Conservation (phyloP, 1,140 invertebrate genomes). For the Drosophila novamexicana region DNA sequence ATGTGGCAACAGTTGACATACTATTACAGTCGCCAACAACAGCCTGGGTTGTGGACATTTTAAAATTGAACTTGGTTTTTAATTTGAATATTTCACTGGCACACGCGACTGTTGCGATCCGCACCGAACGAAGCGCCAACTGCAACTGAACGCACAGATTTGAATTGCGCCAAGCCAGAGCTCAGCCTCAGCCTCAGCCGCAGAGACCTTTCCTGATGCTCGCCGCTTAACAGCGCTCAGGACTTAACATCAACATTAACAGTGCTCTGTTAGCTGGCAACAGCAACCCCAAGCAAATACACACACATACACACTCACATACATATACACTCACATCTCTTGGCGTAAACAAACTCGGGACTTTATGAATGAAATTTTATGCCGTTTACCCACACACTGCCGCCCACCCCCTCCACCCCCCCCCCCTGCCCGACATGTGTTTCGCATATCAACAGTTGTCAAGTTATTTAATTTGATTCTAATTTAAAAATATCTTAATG, state of each 20-base stretch:
- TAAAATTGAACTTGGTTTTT: background rate
- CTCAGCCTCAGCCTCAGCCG: slow-evolving; percentile 39
- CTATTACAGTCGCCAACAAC: slow-evolving; percentile 19
- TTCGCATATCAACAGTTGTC: slow-evolving; percentile 71
- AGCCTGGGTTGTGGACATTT: slow-evolving; percentile 8
- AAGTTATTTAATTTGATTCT: slow-evolving; percentile 44
- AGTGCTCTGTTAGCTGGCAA: slow-evolving; percentile 47
- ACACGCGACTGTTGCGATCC: slow-evolving; percentile 56
- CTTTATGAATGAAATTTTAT: slow-evolving; percentile 67
- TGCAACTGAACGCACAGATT: slow-evolving; percentile 73
- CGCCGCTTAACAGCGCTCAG: slow-evolving; percentile 52
- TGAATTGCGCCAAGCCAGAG: slow-evolving; percentile 44
- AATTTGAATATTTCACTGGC: background rate
- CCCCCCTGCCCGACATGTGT: background rate
- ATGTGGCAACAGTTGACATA: slow-evolving; percentile 23
- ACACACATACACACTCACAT: background rate
- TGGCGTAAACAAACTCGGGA: slow-evolving; percentile 18
- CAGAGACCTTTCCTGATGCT: slow-evolving; percentile 28
- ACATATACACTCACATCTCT: slow-evolving; percentile 9
- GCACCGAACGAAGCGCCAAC: slow-evolving; percentile 54
- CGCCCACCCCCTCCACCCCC: background rate
- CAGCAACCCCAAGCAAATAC: slow-evolving; percentile 41
- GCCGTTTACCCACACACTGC: background rate
- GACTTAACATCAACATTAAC: slow-evolving; percentile 50
- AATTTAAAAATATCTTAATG: slow-evolving; percentile 11